Conservation (phyloP, 2,797 vertebrate genomes). For the Erethizon dorsatum region DNA sequence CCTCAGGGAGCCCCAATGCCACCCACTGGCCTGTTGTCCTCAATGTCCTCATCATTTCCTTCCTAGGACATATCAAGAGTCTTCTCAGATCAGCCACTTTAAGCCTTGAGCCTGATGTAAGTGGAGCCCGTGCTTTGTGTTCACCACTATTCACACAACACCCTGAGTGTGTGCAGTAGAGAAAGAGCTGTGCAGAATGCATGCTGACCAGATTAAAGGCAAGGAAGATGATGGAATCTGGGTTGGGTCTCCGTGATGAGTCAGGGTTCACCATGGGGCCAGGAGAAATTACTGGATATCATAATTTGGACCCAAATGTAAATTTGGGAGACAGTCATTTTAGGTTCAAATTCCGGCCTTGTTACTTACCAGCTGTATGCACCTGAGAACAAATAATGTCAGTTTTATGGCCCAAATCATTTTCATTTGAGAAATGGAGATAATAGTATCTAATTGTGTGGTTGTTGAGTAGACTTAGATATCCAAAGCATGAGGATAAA, state of each 20-base stretch:
- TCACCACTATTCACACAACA: neutral
- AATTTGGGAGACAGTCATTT: neutral
- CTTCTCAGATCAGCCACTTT: accelerated
- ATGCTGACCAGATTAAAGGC: neutral
- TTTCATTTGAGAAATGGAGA: neutral
- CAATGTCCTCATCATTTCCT: neutral
- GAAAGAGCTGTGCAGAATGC: neutral
- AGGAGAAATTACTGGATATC: neutral
- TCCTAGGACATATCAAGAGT: neutral
- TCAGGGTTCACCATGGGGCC: neutral
- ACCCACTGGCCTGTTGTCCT: neutral
- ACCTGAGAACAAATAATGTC: neutral
- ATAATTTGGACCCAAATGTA: neutral
- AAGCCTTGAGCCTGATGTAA: neutral
- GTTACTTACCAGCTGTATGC: neutral
- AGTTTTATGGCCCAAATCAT: neutral
- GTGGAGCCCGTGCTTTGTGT: neutral
- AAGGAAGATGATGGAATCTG: neutral
- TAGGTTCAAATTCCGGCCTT: neutral
- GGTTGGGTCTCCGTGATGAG: neutral
- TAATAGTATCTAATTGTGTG: neutral
- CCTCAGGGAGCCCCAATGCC: neutral
- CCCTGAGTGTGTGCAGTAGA: neutral
- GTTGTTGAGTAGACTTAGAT: neutral
- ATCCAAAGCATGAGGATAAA: neutral